Conservation (phyloP, 2,888 invertebrate species). For the Chesias legatella region DNA sequence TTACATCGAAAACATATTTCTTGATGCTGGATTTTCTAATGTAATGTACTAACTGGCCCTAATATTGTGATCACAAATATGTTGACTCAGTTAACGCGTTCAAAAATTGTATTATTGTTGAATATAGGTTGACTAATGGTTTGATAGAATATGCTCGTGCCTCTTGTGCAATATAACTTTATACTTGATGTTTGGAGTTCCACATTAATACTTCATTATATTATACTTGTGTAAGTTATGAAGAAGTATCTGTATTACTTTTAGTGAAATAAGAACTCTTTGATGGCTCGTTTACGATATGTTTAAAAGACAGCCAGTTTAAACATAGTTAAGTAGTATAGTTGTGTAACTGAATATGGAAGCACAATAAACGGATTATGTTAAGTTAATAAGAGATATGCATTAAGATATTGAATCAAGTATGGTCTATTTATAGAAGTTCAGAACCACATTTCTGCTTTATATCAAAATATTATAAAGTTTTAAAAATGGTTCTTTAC, state of each 20-base stretch:
- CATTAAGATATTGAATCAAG: conserved; percentile 16
- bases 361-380: conserved; percentile 23
- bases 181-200: conserved; percentile 30
- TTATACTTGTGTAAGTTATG: conserved; percentile 19
- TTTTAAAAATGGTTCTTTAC: conserved; percentile 11
- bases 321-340: conserved; percentile 23
- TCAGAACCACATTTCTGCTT: conserved; percentile 5
- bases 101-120: conserved; percentile 56
- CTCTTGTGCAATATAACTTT: conserved; percentile 50
- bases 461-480: background rate
- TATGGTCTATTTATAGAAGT: conserved; percentile 12
- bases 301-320: conserved; percentile 53
- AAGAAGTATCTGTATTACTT: conserved; percentile 11
- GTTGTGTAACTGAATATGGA: conserved; percentile 4
- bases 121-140: conserved; percentile 42
- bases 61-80: conserved; percentile 36
- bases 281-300: conserved; percentile 53
- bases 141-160: conserved; percentile 56
- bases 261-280: conserved; percentile 19
- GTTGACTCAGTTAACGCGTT: conserved; percentile 68
- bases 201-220: conserved; percentile 29
- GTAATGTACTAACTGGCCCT: conserved; percentile 43
- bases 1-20: conserved; percentile 47
- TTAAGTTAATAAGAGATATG: conserved; percentile 17
- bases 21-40: conserved; percentile 35